Evolutionary conservation across 2,888 invertebrate species (phyloP).

Genomic region (Nomada fucata): DNA sequence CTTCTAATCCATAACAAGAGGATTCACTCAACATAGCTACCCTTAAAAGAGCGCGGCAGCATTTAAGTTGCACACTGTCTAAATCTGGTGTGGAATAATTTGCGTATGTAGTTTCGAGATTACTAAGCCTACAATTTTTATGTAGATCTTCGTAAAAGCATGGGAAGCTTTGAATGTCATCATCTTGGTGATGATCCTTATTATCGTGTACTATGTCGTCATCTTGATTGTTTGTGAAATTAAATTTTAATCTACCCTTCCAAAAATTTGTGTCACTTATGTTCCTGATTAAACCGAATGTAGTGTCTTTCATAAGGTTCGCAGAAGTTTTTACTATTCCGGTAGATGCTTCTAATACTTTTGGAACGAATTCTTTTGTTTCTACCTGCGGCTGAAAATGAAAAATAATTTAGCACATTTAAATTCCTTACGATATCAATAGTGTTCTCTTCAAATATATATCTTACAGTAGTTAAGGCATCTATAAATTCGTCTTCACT

Average conservation of each 20-base stretch:
- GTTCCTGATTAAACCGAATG: conserved; percentile 82
- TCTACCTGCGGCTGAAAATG: conserved; percentile 75
- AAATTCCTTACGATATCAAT: neutral
- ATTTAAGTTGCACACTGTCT: conserved; percentile 79
- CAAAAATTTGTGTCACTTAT: conserved; percentile 82
- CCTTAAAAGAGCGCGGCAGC: conserved; percentile 81
- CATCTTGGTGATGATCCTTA: conserved; percentile 50
- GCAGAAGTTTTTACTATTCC: conserved; percentile 85
- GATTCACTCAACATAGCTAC: conserved; percentile 82
- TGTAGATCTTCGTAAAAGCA: conserved; percentile 83
- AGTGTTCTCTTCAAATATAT: neutral
- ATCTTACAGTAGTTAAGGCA: conserved; percentile 86
- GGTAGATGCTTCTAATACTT: conserved; percentile 81
- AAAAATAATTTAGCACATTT: conserved; percentile 21
- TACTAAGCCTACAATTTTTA: conserved; percentile 77
- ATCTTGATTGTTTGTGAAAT: conserved; percentile 62
- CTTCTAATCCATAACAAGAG: conserved; percentile 78
- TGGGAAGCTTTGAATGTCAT: conserved; percentile 79
- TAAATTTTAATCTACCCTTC: conserved; percentile 80
- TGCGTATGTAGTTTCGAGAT: conserved; percentile 80
- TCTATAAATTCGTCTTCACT: conserved; percentile 86
- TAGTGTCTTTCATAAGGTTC: conserved; percentile 81
- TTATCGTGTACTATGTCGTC: conserved; percentile 62
- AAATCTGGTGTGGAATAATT: conserved; percentile 81
- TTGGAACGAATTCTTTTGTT: conserved; percentile 80